Evolutionary conservation across 2,888 invertebrate genomes (phyloP).

Genomic region (Drosophila subquinaria): DNA sequence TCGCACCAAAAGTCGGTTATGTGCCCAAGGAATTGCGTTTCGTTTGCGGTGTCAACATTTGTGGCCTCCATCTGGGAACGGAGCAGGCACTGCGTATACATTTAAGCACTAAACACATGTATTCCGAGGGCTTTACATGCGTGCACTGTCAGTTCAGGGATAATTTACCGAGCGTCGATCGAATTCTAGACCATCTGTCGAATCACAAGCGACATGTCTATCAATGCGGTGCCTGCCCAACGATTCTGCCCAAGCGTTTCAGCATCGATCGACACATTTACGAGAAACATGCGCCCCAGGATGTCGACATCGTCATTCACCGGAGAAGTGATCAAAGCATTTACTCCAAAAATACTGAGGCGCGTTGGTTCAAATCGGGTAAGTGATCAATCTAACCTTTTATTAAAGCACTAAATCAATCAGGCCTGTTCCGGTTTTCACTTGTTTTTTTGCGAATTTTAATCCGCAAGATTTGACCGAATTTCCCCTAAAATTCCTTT

Average conservation of each 20-base stretch:
- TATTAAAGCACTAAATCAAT: no score
- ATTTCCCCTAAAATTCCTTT: no score
- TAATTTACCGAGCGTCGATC: neutral
- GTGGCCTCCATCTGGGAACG: neutral
- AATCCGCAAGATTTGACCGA: no score
- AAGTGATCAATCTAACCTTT: constrained; percentile 22
- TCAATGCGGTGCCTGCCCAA: constrained; percentile 90
- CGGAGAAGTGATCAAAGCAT: constrained; percentile 44
- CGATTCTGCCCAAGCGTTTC: constrained; percentile 88
- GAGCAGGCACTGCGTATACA: constrained; percentile 49
- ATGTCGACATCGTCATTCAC: constrained; percentile 64
- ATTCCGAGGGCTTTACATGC: constrained; percentile 24
- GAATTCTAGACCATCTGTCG: constrained; percentile 90
- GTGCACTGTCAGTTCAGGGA: constrained; percentile 26
- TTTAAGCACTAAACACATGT: constrained; percentile 25
- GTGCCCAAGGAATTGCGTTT: constrained; percentile 88
- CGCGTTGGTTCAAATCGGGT: constrained; percentile 51
- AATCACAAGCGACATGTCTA: constrained; percentile 91
- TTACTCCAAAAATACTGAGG: neutral
- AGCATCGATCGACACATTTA: constrained; percentile 89
- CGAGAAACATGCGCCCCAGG: constrained; percentile 86
- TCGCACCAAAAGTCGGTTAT: constrained; percentile 72
- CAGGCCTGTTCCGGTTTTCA: no score
- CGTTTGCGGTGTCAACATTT: constrained; percentile 88
- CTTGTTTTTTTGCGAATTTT: no score